Evolutionary conservation across 2,888 invertebrate species (phyloP).

Genomic region (Andrena flavipes): DNA sequence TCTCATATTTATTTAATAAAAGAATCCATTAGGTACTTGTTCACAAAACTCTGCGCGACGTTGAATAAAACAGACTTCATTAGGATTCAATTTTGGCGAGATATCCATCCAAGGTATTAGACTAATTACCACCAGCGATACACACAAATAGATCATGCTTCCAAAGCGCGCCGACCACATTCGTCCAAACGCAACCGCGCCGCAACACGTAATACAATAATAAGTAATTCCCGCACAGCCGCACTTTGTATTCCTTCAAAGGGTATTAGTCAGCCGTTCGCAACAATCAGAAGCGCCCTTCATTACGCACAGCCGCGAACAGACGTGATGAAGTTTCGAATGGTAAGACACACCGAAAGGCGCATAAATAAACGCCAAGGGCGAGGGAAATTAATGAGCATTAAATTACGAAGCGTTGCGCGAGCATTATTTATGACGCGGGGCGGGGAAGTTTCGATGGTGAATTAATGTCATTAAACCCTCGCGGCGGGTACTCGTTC

Average conservation of each 20-base stretch:
- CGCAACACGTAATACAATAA: not conserved
- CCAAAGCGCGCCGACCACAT: not conserved
- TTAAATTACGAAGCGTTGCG: constrained; percentile 35
- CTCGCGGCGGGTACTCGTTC: not conserved
- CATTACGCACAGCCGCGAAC: constrained; percentile 32
- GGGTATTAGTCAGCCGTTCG: constrained; percentile 35
- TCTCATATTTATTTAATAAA: too few relatives aligned
- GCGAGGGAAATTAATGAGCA: constrained; percentile 44
- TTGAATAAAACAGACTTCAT: too few relatives aligned
- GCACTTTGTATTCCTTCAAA: constrained; percentile 4
- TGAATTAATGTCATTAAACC: constrained; percentile 39
- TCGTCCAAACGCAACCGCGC: not conserved
- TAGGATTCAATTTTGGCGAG: too few relatives aligned
- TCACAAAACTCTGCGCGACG: too few relatives aligned
- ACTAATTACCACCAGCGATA: too few relatives aligned
- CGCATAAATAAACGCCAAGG: constrained; percentile 45
- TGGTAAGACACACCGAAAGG: constrained; percentile 35
- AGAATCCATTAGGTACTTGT: too few relatives aligned
- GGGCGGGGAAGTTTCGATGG: constrained; percentile 23
- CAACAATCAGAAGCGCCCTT: constrained; percentile 23
- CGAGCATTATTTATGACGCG: constrained; percentile 40
- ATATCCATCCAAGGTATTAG: too few relatives aligned
- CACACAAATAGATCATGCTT: too few relatives aligned
- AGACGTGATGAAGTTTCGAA: constrained; percentile 28
- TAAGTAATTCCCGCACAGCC: constrained; percentile 10